Evolutionary conservation across 2,797 vertebrate species (phyloP), one percentile per base, ranked within the genome.

Genomic region (Otus scops): DNA sequence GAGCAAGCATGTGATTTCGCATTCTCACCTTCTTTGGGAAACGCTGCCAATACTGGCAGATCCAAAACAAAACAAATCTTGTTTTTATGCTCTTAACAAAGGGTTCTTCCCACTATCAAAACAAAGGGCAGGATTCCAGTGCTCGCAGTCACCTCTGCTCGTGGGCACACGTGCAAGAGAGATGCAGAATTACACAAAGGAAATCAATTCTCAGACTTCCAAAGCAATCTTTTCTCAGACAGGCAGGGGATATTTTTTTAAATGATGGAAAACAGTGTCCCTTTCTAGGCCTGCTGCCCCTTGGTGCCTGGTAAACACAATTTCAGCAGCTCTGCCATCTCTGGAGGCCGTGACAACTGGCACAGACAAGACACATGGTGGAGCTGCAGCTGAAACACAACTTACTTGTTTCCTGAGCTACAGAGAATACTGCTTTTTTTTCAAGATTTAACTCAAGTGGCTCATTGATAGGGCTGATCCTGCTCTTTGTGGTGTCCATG

Each of bases 131-230:
- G 84, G 21, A 53, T 56, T 61, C 76, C 67, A 83, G 76, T 2
- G 9, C 41, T 16, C 1, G 0, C 48, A 9, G 13, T 41, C 50
- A 61, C 24, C 47, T 50, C 65, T 38, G 60, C 56, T 81, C 1
- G 0, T 12, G 47, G 11, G 16, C 45, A 32, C 26, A 24, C 0
- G 12, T 7, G 14, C 30, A n/a, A 56, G 20, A n/a, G 7, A 61
- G 38, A 59, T 30, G 63, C 7, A 19, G 50, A 34, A 38, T 39
- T 26, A 36, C 0, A 2, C 71, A 63, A 48, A 59, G 48, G 34
- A 88, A 48, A 79, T 20, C 1, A 48, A 24, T 15, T 69, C 4
- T 63, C 61, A 56, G 51, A 34, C 38, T 80, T 74, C 39, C 51
- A 43, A 50, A 34, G 1, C 4, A 9, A 9, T 47, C 24, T 43